Evolutionary conservation across 2,797 vertebrate species (phyloP).

Genomic region (Acanthopagrus latus): DNA sequence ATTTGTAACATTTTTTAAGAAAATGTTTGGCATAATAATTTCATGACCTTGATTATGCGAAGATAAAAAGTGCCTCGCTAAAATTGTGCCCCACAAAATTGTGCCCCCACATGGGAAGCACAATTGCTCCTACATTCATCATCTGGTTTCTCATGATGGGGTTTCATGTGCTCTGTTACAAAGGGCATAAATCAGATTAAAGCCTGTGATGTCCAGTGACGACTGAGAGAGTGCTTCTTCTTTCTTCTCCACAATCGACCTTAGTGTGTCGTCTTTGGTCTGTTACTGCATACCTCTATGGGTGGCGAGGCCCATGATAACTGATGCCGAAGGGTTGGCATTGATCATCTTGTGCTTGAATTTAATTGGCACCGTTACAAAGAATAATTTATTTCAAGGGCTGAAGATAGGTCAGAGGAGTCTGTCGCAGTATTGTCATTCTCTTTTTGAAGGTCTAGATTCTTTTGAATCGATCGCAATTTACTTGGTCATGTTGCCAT

Average conservation of each 20-base stretch:
- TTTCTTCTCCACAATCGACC: neutral
- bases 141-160: neutral
- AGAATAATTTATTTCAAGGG: neutral
- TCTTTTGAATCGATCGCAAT: no score
- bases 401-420: neutral
- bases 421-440: no score
- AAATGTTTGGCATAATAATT: neutral
- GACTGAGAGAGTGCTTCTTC: neutral
- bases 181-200: neutral
- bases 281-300: neutral
- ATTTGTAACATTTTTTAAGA: neutral
- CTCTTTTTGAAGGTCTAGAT: no score
- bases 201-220: neutral
- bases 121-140: neutral
- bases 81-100: no score
- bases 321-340: neutral
- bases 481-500: no score
- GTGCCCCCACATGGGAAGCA: neutral
- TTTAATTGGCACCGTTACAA: slow-evolving; percentile 7
- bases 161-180: no score
- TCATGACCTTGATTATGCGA: no score
- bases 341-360: slow-evolving; percentile 9
- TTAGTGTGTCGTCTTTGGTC: slow-evolving; percentile 5
- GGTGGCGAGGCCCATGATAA: neutral
- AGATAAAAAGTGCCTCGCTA: no score